Evolutionary conservation across 2,113 vertebrate genomes (phyloP), one percentile per base, ranked within the genome.

Genomic region (Dromaius novaehollandiae): DNA sequence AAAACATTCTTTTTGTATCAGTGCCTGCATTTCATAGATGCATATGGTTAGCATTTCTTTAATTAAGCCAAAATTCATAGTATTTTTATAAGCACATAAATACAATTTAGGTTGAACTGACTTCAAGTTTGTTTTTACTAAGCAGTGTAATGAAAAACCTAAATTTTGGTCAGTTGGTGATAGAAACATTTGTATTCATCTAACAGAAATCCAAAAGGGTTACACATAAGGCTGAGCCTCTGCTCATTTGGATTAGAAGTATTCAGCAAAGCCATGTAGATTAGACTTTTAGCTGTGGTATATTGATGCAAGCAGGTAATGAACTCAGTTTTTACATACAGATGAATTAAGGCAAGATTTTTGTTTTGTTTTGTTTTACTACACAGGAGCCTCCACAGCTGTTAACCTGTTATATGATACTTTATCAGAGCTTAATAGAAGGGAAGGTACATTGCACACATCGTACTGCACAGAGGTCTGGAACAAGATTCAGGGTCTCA

Each of bases 311-410:
- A 71, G 6, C 40, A 64, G n/a, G 4, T 86, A 68, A 83, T 13
- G 19, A 93, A n/a, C 71, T 78, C 83, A 80, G 25, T 85, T 86
- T 95, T 96, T 90, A 76, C 55, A 75, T 81, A n/a, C 36, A 79
- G 70, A 40, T 36, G 77, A 66, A 91, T 76, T 32, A 89, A 61
- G 68, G 19, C 75, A 75, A 86, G 13, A 36, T 34, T 66, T 76
- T 84, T 79, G 44, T 46, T 85, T 20, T 58, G 6, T 48, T 48
- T 48, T 48, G 17, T 46, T 46, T 46, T 46, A 19, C 48, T 55
- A 60, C 79, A 93, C 34, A 92, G 40, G 48, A 91, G 58, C 63
- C 42, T 51, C 24, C 58, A 68, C 75, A 94, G 80, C 88, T 91
- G 68, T 82, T 96, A 69, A 86, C 15, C 40, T 79, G 40, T n/a